Conservation (phyloP, 1,140 invertebrate species). For the Glossosoma conforme region DNA sequence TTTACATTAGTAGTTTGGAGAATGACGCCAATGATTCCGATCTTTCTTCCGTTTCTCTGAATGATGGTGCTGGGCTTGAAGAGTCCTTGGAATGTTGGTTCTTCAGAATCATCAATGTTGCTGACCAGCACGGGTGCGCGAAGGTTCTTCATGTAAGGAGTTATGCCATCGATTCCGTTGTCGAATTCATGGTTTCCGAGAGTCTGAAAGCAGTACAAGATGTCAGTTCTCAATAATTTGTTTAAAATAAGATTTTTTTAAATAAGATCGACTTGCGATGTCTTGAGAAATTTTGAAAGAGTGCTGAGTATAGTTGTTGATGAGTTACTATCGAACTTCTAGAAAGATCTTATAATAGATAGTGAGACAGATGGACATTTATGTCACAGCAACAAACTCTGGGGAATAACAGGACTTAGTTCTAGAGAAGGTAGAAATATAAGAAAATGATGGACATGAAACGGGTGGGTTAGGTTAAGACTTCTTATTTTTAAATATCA, state of each 20-base stretch:
- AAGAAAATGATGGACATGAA: no score
- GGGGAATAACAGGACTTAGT: no score
- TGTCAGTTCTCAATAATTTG: not conserved
- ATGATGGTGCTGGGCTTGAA: constrained; percentile 58
- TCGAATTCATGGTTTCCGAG: constrained; percentile 91
- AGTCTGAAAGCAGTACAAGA: constrained; percentile 52
- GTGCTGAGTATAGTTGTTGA: not conserved
- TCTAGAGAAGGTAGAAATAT: no score
- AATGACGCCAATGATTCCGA: constrained; percentile 80
- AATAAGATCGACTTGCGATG: not conserved
- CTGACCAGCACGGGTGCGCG: constrained; percentile 64
- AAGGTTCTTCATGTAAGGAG: constrained; percentile 65
- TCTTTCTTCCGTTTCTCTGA: constrained; percentile 55
- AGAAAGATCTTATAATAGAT: not conserved
- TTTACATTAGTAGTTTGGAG: constrained; percentile 61
- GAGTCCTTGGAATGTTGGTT: constrained; percentile 60
- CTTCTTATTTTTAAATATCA: no score
- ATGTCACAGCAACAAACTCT: not conserved
- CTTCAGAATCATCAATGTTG: constrained; percentile 69
- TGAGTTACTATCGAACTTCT: not conserved
- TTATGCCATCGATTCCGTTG: constrained; percentile 64
- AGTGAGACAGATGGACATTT: not conserved
- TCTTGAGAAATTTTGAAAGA: not conserved
- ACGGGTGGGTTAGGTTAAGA: no score
- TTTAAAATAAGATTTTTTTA: not conserved